Conservation (phyloP, 2,797 vertebrate genomes). For the Schizopygopsis pylzovi region DNA sequence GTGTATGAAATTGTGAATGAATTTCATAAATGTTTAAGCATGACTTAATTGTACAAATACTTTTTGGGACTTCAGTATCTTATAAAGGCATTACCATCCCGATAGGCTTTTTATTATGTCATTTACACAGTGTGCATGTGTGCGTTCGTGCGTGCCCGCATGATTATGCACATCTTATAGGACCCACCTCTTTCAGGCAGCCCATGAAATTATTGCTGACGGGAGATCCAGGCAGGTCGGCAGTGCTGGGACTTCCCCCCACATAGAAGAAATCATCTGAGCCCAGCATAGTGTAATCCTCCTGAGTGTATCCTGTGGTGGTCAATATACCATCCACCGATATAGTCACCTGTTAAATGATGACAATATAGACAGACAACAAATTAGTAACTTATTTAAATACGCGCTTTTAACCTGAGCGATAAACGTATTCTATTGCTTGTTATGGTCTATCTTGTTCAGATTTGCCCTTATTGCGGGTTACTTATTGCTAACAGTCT, state of each 20-base stretch:
- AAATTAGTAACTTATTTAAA: conserved; percentile 66
- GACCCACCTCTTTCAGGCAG: conserved; percentile 97
- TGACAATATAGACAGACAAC: conserved; percentile 90
- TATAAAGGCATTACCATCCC: background rate
- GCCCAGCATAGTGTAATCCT: conserved; percentile 99
- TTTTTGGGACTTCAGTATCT: background rate
- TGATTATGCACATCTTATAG: background rate
- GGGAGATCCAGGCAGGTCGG: conserved; percentile 96
- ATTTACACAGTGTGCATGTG: conserved; percentile 4
- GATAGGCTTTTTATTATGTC: background rate
- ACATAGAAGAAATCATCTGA: conserved; percentile 99
- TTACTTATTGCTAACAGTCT: conserved; percentile 61
- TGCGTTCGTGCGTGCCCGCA: background rate
- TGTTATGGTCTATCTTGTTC: conserved; percentile 51
- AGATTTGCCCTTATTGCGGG: conserved; percentile 34
- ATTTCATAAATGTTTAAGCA: background rate
- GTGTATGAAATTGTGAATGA: background rate
- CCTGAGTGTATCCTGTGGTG: conserved; percentile 98
- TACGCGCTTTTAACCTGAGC: conserved; percentile 50
- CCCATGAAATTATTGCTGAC: conserved; percentile 99
- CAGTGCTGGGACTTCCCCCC: conserved; percentile 97
- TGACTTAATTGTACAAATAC: background rate
- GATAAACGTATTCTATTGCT: conserved; percentile 53
- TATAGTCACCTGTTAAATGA: conserved; percentile 95
- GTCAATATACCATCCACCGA: conserved; percentile 99